A percentile compares a stretch with the other conserved stretches of the same genome.
phyloP scores from a whole-genome alignment of 2,113 vertebrate species.

The Eulacestoma nigropectus region DNA sequence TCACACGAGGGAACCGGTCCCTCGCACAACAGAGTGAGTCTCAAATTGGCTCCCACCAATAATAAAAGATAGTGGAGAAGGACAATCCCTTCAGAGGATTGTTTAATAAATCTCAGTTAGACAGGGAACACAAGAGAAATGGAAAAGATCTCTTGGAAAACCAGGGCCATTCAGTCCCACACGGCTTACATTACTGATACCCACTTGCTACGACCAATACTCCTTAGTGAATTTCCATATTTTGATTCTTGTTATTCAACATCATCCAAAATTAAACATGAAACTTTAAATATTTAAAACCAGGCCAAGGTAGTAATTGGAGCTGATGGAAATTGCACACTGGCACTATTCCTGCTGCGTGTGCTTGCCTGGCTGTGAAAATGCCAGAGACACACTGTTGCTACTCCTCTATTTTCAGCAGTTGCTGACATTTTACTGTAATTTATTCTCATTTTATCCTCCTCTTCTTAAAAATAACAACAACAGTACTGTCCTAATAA shows the following conservation, averaged over 20 bases:
- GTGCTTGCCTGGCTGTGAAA: neutral
- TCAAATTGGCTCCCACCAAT: slow-evolving; percentile 16
- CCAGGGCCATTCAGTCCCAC: neutral
- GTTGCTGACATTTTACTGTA: neutral
- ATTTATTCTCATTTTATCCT: neutral
- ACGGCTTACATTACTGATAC: neutral
- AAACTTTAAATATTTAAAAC: neutral
- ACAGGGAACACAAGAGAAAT: neutral
- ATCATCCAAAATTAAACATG: neutral
- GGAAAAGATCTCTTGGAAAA: neutral
- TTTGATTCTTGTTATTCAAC: slow-evolving; percentile 1
- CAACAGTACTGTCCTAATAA: neutral
- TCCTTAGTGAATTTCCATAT: neutral
- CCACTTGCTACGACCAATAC: neutral
- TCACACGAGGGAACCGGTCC: neutral
- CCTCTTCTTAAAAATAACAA: slow-evolving; percentile 15
- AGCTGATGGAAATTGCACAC: neutral
- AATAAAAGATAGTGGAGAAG: slow-evolving; percentile 18
- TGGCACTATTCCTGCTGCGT: neutral
- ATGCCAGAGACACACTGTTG: neutral
- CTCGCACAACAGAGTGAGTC: neutral
- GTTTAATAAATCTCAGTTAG: slow-evolving; percentile 49
- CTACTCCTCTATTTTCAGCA: neutral
- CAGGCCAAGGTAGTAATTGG: neutral
- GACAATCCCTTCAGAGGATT: neutral